These are phyloP conservation scores for Eulemur macaco DNA, from an alignment of 2,113 vertebrate genomes.

Conservation along the genomic window DNA sequence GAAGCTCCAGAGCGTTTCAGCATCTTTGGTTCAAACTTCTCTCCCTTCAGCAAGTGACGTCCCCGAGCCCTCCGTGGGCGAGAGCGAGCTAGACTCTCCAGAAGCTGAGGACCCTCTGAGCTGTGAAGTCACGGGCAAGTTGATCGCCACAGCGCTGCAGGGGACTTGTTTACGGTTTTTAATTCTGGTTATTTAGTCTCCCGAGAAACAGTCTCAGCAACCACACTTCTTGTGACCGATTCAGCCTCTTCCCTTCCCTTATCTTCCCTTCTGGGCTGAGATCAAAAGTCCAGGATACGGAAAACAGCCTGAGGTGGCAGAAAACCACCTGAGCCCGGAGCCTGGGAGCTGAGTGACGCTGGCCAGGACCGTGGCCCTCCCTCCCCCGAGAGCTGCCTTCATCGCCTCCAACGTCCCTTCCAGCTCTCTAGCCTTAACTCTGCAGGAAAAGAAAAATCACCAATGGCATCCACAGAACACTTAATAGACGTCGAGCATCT, in stretches of 20 bases:
- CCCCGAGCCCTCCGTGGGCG: fast-evolving
- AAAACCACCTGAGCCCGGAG: no score
- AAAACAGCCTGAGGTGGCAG: background rate
- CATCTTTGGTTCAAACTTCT: background rate
- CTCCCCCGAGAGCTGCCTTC: fast-evolving
- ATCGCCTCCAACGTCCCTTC: fast-evolving
- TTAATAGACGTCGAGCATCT: background rate
- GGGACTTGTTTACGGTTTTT: constrained; percentile 37
- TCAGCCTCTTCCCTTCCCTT: background rate
- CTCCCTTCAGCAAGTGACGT: background rate
- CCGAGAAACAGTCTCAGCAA: background rate
- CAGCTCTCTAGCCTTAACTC: no score
- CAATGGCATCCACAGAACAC: fast-evolving
- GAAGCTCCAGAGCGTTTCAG: fast-evolving
- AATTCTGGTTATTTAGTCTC: constrained; percentile 46
- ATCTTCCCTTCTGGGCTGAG: background rate
- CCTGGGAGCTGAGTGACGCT: fast-evolving
- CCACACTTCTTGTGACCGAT: background rate
- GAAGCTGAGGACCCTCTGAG: background rate
- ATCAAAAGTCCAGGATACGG: background rate
- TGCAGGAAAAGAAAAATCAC: background rate
- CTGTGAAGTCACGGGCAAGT: background rate
- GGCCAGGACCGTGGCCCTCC: fast-evolving
- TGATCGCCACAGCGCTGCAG: background rate
- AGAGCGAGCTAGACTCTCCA: background rate